These are phyloP conservation scores for Drosophila mayaguana DNA, from an alignment of 2,888 invertebrate species.

Conservation along the genomic window DNA sequence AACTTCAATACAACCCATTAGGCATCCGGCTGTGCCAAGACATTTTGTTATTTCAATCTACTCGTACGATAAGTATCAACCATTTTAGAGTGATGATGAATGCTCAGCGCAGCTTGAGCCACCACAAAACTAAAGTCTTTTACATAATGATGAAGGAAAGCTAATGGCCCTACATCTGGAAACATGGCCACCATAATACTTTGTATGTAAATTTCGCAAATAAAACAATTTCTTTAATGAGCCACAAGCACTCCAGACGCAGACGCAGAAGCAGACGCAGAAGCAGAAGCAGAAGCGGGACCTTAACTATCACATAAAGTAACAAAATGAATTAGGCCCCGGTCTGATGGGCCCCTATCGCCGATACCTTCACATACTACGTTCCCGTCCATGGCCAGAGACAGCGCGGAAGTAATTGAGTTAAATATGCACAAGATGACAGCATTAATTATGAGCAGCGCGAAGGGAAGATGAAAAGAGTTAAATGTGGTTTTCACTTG, in stretches of 20 bases:
- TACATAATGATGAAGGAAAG: conserved; percentile 56
- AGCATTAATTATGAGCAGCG: conserved; percentile 75
- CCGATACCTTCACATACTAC: conserved; percentile 25
- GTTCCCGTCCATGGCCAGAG: conserved; percentile 35
- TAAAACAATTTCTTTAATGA: conserved; percentile 78
- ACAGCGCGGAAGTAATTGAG: conserved; percentile 78
- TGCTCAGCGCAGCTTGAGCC: conserved; percentile 12
- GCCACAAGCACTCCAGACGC: conserved; percentile 56
- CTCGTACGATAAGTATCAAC: conserved; percentile 40
- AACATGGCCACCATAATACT: conserved; percentile 72
- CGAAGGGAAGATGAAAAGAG: conserved; percentile 50
- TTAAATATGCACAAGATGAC: conserved; percentile 79
- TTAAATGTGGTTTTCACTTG: conserved; percentile 71
- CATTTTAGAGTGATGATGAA: conserved; percentile 32
- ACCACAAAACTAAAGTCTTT: conserved; percentile 34
- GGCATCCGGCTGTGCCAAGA: background rate
- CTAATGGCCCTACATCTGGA: conserved; percentile 69
- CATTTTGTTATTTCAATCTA: conserved; percentile 39
- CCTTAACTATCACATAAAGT: conserved; percentile 71
- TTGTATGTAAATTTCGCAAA: conserved; percentile 76
- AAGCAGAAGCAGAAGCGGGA: conserved; percentile 14
- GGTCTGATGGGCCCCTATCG: conserved; percentile 73
- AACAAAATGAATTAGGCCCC: conserved; percentile 73
- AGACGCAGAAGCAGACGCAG: conserved; percentile 3
- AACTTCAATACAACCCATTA: background rate